Base-by-base conservation (phyloP, 2,888 invertebrate genomes). In the Drosophila pseudotakahashii region DNA sequence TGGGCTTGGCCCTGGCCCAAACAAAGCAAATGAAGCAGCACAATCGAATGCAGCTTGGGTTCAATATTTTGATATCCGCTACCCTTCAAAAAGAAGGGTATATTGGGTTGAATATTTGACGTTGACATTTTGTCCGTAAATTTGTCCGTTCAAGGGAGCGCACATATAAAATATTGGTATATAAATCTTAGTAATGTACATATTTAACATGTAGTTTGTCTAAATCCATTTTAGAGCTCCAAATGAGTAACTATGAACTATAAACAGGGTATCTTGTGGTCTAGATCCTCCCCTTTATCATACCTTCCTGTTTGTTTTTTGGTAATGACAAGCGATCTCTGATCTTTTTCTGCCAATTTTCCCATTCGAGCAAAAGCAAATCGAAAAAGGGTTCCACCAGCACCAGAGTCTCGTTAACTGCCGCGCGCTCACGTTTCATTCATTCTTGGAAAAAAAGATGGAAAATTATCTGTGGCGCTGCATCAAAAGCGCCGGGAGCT, bases 321-420 rank as follows among this genome's bases (percentile, higher is more conserved):
- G 52, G 48, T 79, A 79, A 79, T 70, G 86, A 83, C 79, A 68
- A 77, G 76, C 83, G 86, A 86, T 87, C 68, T 70, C 64, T 67
- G 75, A 79, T 86, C 76, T 71, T 79, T 81, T 79, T 77, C 75
- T 81, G 88, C 77, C 82, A 79, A 78, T 83, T 86, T 86, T 58
- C 36, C 50, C 42, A 55, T 73, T 58, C 51, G 32, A 55, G 42
- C 67, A 55, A 70, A 72, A 53, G 48, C 53, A 53, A 72, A 72
- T 75, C 73, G 39, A 54, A 54, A 54, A 87, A 87, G 82, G 81
- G 88, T 81, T 66, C 73, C 76, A 71, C 61, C 47, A 16, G 30
- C 76, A 71, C 61, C 47, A 16, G 16, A 67, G 55, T 52, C 81
- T 81, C 85, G 81, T 88, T 82, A 82, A 61, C 78, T 75, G 77